Base-by-base conservation (phyloP, 2,113 vertebrate genomes). In the Marcusenius ussheri region DNA sequence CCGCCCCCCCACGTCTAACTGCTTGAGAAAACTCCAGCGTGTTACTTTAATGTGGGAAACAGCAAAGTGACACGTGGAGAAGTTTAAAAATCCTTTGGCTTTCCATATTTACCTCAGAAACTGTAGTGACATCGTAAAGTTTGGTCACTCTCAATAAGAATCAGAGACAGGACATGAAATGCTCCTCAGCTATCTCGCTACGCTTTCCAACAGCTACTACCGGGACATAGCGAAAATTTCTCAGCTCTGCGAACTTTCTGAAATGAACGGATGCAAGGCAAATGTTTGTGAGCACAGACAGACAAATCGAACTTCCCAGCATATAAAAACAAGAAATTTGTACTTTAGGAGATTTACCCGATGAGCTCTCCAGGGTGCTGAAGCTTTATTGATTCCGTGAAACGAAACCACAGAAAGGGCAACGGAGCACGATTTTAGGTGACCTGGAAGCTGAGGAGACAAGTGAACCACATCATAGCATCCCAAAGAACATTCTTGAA, bases 331-430 rank as follows among this genome's bases (percentile, higher is more conserved):
- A 46, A 45, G 39, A 83, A 46, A 84, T 45, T 21, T 24, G 42
- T 10, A 42, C 83, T 47, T 46, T n/a, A 47, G 83, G 45, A 77
- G 70, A 77, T 24, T 42, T 80, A 80, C 13, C 83, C 39, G 8
- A 84, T 77, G 90, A 90, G 85, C 90, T 90, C 49, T 90, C 90
- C 90, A 90, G 90, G 90, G 90, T 90, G 47, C 90, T 88, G 90
- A 90, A 90, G 50, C 27, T 53, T 87, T 56, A 39, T 87, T 53
- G 50, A 87, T 53, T 87, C 39, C 31, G 7, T 87, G 50, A 51
- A 35, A 35, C 39, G 15, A 31, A n/a, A 87, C 49, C 13, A 15
- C 27, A 53, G 85, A 27, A 87, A 17, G 31, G 27, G 47, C 10
- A 56, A 56, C 17, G 35, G 31, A 5, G 13, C 8, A 7, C 27